These are phyloP conservation scores for Chunga burmeisteri DNA, from an alignment of 2,113 vertebrate species.

Conservation along the genomic window DNA sequence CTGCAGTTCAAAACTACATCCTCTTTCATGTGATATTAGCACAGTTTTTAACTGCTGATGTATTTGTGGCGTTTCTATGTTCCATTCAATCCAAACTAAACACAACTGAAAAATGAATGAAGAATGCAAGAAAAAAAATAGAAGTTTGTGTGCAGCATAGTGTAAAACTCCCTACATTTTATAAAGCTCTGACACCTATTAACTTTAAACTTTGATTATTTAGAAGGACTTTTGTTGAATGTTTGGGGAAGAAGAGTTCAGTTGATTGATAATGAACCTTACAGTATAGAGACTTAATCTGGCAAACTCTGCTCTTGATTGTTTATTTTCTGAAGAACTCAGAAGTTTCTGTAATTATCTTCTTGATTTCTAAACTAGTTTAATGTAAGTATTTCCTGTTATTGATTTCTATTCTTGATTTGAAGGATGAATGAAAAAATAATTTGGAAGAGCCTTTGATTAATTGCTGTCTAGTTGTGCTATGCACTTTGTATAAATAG, in stretches of 20 bases:
- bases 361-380: conserved; percentile 1
- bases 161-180: not conserved
- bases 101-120: not conserved
- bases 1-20: not conserved
- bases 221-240: not conserved
- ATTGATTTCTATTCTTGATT: not conserved
- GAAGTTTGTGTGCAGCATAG: not conserved
- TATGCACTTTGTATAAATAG: not conserved
- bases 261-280: not conserved
- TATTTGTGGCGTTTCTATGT: not conserved
- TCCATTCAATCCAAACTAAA: not conserved
- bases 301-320: not conserved
- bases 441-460: conserved; percentile 6
- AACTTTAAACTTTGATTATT: not conserved
- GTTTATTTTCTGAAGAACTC: not conserved
- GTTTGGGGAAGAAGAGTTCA: not conserved
- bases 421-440: conserved; percentile 24
- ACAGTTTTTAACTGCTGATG: not conserved
- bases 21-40: not conserved
- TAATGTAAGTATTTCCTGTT: not conserved
- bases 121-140: not conserved
- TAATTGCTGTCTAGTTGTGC: not conserved
- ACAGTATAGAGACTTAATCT: not conserved
- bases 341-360: not conserved
- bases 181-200: not conserved